phyloP scores from a whole-genome alignment of 2,113 vertebrate species.

The Heteronetta atricapilla region DNA sequence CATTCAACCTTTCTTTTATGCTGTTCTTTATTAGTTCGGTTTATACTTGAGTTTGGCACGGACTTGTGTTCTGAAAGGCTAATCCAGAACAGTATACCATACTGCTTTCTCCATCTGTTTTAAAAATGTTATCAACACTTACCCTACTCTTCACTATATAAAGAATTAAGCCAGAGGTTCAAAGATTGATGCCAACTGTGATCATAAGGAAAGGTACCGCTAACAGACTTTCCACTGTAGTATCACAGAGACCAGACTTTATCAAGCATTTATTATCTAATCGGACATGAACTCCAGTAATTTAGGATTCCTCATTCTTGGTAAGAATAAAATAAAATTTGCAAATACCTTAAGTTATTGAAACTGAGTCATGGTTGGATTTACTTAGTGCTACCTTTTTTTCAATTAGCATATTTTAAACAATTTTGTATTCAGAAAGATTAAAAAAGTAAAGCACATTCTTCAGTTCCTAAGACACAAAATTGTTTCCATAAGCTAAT shows the following conservation, averaged over 20 bases:
- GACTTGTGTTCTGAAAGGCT: background rate
- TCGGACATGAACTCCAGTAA: background rate
- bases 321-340: background rate
- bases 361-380: background rate
- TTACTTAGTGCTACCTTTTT: background rate
- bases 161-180: background rate
- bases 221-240: background rate
- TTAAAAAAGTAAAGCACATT: background rate
- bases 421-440: background rate
- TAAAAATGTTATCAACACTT: background rate
- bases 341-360: background rate
- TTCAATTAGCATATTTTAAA: background rate
- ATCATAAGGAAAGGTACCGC: background rate
- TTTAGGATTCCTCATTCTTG: background rate
- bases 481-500: background rate
- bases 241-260: background rate
- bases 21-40: background rate
- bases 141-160: background rate
- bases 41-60: background rate
- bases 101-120: background rate
- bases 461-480: background rate
- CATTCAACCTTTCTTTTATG: background rate
- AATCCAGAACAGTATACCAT: background rate
- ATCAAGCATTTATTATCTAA: background rate
- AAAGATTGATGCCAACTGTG: background rate